Conservation (phyloP, 2,797 vertebrate species). For the Sebastes iracundus region DNA sequence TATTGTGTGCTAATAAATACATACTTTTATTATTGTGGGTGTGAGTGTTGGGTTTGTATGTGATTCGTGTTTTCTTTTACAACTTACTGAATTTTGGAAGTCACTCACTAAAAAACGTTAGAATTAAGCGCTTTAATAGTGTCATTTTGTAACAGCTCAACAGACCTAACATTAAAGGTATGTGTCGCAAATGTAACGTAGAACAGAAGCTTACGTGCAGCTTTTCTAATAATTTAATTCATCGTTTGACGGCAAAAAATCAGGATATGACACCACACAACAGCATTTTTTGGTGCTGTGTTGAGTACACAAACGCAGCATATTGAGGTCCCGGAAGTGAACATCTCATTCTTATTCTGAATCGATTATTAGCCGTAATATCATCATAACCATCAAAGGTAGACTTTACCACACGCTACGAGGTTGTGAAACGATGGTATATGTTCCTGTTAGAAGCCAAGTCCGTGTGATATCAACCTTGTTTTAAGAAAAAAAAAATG, state of each 20-base stretch:
- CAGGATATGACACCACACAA: not conserved
- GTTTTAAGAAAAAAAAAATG: no score
- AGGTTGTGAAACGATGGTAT: no score
- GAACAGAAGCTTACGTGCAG: not conserved
- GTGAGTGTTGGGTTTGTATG: no score
- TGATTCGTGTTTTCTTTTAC: not conserved
- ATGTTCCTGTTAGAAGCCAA: no score
- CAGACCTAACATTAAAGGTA: not conserved
- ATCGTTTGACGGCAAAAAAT: not conserved
- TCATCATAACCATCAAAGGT: not conserved
- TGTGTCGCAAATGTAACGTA: not conserved
- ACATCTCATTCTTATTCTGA: not conserved
- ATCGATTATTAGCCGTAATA: no score
- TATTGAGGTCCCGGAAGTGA: not conserved
- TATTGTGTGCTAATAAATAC: no score
- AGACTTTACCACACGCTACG: not conserved
- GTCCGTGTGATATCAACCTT: no score
- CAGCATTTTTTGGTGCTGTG: accelerated
- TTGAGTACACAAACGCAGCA: not conserved
- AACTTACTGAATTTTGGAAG: not conserved
- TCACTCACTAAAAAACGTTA: not conserved
- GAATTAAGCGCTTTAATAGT: not conserved
- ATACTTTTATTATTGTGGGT: accelerated
- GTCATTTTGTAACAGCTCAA: not conserved
- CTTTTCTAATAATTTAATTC: not conserved